Evolutionary conservation across 2,888 invertebrate genomes (phyloP), one percentile per base, ranked within the genome.

Genomic region (Unio delphinus): DNA sequence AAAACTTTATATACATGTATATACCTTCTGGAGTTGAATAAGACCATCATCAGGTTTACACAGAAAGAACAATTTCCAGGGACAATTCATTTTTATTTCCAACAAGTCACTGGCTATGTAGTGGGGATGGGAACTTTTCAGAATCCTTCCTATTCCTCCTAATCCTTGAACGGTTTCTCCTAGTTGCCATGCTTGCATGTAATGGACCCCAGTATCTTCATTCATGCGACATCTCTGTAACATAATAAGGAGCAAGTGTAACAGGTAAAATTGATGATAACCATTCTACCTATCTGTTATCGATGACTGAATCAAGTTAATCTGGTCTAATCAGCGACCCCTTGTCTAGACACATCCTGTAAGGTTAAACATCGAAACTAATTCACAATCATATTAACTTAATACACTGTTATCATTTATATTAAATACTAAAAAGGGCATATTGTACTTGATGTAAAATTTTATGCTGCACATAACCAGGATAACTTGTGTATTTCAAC

Each of bases 151-250:
- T 15, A 90, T 80, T 8, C 89, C 90, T 65, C 86, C 87, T 55
- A 89, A 76, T n/a, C 90, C 90, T 34, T 80, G 76, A 1, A 89
- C 78, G 1, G 86, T 82, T 58, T 87, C 81, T 18, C 86, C 88
- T 11, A 87, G 64, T 67, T 81, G 77, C 83, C 87, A 89, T 6
- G 88, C 81, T 17, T 76, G 74, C 68, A 90, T 74, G 79, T 90
- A 90, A n/a, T 88, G 84, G 15, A 87, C 90, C 6, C 90, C 90
- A n/a, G 88, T 84, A 59, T 84, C 83, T 58, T 86, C 86, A 78
- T 90, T 90, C 88, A 90, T 87, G 5, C 88, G 80, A 75, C 90
- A 90, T 70, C 90, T 77, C 90, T 90, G 70, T 18, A 73, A 81
- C 54, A 34, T 34, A 54, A 59, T n/a, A 69, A 64, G 26, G 23